Base-by-base conservation (phyloP, 92 coral and sea anemone genomes). In the Porites cylindrica region DNA sequence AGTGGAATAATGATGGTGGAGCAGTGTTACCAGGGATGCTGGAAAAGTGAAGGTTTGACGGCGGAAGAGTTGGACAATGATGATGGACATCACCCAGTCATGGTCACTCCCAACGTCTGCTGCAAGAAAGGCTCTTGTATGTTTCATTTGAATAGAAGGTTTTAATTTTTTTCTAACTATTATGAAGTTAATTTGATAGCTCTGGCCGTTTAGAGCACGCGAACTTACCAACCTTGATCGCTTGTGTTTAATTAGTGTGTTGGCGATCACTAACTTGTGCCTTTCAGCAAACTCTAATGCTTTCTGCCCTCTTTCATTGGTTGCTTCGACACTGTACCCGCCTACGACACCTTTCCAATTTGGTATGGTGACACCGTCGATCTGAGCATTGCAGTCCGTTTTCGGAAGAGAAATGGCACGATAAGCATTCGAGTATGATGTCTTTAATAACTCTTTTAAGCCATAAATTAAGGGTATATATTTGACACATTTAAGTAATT, bases 261-360 rank as follows among this genome's bases (percentile, higher is more conserved):
- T 79, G 18, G 83, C 70, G 50, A 79, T 79, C 70, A 79, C 70
- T 66, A 79, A 38, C 47, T 38, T 38, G 47, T 38, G 47, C 53
- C 70, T 69, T 26, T 79, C 83, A 10, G 83, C 83, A 59, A 79
- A 79, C 83, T 79, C 73, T 64, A 79, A 62, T 47, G 26, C 59
- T 24, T 23, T 78, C 23, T 60, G 70, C 52, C 18, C 72, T 78
- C 83, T 61, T 69, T 79, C 83, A 79, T 77, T 77, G 38, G 72
- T 68, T 68, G 72, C 38, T 68, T 29, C 47, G 6, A 68, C 26
- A 16, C 72, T 68, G 47, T 68, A 19, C 38, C 72, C 18, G 38
- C 72, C 47, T 26, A 26, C 38, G 72, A 68, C 72, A 68, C 51
- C 72, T 66, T n/a, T 66, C 10, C 71, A 66, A 66, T 1, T 66